Evolutionary conservation across 2,797 vertebrate species (phyloP).

Genomic region (Pangasius mekongensis): DNA sequence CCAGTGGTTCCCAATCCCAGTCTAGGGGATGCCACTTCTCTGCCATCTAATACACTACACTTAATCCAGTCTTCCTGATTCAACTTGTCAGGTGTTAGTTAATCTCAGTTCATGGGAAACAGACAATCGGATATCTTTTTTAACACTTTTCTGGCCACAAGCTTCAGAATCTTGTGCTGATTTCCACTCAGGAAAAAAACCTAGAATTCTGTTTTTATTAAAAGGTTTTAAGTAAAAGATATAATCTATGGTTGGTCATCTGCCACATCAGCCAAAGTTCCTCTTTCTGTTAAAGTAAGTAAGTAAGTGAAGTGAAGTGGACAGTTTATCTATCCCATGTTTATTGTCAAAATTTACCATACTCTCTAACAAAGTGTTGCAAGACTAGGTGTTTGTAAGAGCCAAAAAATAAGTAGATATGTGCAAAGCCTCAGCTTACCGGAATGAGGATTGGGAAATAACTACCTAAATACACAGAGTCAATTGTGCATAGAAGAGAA

Average conservation of each 20-base stretch:
- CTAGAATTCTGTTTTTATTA: not conserved
- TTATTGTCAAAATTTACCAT: not conserved
- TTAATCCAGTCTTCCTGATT: constrained; percentile 14
- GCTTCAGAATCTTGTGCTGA: not conserved
- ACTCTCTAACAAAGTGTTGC: not conserved
- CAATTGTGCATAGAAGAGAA: not conserved
- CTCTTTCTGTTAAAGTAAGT: not conserved
- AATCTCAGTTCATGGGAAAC: not conserved
- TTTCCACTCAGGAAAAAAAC: not conserved
- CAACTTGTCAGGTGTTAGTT: constrained; percentile 22
- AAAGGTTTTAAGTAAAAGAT: not conserved
- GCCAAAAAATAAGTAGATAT: not conserved
- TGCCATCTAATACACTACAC: constrained; percentile 14
- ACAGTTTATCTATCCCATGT: not conserved
- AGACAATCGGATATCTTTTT: not conserved
- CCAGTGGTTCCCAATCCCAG: constrained; percentile 22
- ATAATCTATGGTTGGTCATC: not conserved
- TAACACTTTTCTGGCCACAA: not conserved
- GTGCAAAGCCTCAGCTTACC: not conserved
- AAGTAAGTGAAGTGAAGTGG: no score
- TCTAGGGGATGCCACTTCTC: not conserved
- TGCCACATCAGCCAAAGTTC: not conserved
- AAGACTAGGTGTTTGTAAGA: not conserved
- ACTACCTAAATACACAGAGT: constrained; percentile 5
- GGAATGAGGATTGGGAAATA: not conserved